phyloP scores from a whole-genome alignment of 2,888 invertebrate species.

The Andrena bucephala region DNA sequence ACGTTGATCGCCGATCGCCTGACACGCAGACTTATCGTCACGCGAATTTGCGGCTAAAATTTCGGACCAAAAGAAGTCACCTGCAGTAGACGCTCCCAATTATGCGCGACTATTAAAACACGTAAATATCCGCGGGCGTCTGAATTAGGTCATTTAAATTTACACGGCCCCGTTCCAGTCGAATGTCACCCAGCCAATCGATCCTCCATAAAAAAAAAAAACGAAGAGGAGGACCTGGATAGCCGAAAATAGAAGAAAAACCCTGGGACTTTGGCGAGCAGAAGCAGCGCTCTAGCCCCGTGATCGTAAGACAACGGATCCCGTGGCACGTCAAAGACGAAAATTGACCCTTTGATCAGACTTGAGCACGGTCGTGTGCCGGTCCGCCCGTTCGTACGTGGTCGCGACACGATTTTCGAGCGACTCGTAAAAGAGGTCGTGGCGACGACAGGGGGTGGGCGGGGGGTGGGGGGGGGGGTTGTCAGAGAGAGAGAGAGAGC shows the following conservation, averaged over 20 bases:
- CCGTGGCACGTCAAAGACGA: constrained; percentile 34
- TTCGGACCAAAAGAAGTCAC: neutral
- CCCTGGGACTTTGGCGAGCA: neutral
- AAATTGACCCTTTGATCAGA: constrained; percentile 55
- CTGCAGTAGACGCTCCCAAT: neutral
- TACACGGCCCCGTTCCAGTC: neutral
- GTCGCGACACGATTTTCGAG: constrained; percentile 57
- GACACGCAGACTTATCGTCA: too few species aligned
- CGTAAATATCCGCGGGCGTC: neutral
- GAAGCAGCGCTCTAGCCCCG: neutral
- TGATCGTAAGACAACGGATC: constrained; percentile 24
- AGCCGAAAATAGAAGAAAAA: neutral
- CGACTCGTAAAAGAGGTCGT: constrained; percentile 55
- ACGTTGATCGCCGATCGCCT: too few species aligned
- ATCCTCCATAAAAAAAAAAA: neutral
- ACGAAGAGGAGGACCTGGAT: neutral
- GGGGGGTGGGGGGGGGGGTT: neutral
- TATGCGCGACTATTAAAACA: neutral
- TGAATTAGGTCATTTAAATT: constrained; percentile 10
- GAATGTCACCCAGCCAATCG: neutral
- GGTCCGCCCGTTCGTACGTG: constrained; percentile 10
- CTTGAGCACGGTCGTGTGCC: constrained; percentile 21
- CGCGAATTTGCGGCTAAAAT: too few species aligned
- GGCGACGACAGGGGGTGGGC: neutral
- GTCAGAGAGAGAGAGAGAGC: neutral